phyloP scores from a whole-genome alignment of 2,797 vertebrate genomes.

The Centropyge bicolor region DNA sequence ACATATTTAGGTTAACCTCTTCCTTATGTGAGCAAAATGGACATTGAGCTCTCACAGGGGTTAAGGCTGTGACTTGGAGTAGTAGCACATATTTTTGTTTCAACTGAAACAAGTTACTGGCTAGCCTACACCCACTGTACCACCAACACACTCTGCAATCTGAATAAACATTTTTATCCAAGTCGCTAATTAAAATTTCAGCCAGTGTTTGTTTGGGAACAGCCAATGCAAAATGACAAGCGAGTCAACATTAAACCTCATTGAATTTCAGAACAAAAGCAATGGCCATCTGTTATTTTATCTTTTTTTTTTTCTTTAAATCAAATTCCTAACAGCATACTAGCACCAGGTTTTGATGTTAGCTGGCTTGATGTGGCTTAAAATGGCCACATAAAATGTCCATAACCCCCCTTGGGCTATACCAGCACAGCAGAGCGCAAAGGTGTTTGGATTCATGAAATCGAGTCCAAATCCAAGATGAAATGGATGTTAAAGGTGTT shows the following conservation, averaged over 20 bases:
- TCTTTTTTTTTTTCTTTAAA: not conserved
- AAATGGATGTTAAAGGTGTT: slow-evolving; percentile 34
- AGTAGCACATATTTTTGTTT: slow-evolving; percentile 21
- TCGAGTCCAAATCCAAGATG: slow-evolving; percentile 1
- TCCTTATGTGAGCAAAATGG: not conserved
- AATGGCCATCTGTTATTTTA: not conserved
- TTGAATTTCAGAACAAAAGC: slow-evolving; percentile 14
- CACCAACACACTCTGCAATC: slow-evolving; percentile 25
- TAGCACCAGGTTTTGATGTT: not conserved
- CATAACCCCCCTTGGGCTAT: not conserved
- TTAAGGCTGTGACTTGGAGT: slow-evolving; percentile 13
- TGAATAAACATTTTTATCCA: slow-evolving; percentile 42
- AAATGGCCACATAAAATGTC: not conserved
- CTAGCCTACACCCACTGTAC: slow-evolving; percentile 27
- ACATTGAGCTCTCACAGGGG: slow-evolving; percentile 21
- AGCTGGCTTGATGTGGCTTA: not conserved
- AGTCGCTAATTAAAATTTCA: slow-evolving; percentile 26
- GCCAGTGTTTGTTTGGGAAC: slow-evolving; percentile 20
- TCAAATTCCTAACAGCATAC: not conserved
- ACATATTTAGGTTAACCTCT: not conserved
- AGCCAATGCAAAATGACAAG: not conserved
- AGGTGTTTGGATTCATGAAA: not conserved
- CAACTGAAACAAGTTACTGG: slow-evolving; percentile 23
- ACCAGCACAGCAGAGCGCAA: not conserved
- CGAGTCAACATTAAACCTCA: slow-evolving; percentile 7